Percentiles rank a stretch among this genome's conserved stretches.
Conservation (phyloP, 2,888 invertebrate genomes). For the Penaeus monodon region DNA sequence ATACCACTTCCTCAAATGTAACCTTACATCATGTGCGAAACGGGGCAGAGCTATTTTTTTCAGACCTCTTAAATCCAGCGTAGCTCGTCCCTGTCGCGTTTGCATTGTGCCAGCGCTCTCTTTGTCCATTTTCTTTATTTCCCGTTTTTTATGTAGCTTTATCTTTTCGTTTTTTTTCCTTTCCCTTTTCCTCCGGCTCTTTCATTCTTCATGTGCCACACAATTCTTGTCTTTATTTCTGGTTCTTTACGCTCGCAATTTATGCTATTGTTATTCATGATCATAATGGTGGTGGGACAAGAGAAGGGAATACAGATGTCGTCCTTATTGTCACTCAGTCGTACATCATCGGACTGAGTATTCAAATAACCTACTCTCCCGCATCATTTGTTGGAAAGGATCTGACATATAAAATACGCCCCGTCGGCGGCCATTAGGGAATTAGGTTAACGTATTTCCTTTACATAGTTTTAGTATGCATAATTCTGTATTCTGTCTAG, state of each 20-base stretch:
- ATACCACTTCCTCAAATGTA: slow-evolving; percentile 9
- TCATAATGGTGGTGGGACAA: slow-evolving; percentile 24
- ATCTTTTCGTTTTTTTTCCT: slow-evolving; percentile 1
- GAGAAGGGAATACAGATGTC: slow-evolving; percentile 12
- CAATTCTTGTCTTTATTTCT: slow-evolving; percentile 41
- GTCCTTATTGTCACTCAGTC: slow-evolving; percentile 21
- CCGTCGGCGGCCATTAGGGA: too few relatives aligned
- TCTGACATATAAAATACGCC: too few relatives aligned
- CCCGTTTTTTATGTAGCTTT: slow-evolving; percentile 38
- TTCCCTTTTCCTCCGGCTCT: slow-evolving; percentile 1
- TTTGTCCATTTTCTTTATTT: slow-evolving; percentile 40
- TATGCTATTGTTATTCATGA: slow-evolving; percentile 48
- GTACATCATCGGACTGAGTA: slow-evolving; percentile 29
- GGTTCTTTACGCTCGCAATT: slow-evolving; percentile 44
- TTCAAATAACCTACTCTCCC: slow-evolving; percentile 15
- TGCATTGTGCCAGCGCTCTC: slow-evolving; percentile 27
- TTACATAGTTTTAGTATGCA: too few relatives aligned
- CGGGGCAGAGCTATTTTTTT: background rate
- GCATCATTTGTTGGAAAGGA: too few relatives aligned
- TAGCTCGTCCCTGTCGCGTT: slow-evolving; percentile 47
- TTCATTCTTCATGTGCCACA: slow-evolving; percentile 20
- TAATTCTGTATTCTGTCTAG: too few relatives aligned
- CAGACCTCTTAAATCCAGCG: slow-evolving; percentile 37
- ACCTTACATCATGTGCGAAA: background rate
- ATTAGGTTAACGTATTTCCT: too few relatives aligned